Percentiles rank a stretch among this genome's conserved stretches.
These are phyloP conservation scores for Syrrhaptes paradoxus DNA, from an alignment of 2,113 vertebrate genomes.

Conservation along the genomic window DNA sequence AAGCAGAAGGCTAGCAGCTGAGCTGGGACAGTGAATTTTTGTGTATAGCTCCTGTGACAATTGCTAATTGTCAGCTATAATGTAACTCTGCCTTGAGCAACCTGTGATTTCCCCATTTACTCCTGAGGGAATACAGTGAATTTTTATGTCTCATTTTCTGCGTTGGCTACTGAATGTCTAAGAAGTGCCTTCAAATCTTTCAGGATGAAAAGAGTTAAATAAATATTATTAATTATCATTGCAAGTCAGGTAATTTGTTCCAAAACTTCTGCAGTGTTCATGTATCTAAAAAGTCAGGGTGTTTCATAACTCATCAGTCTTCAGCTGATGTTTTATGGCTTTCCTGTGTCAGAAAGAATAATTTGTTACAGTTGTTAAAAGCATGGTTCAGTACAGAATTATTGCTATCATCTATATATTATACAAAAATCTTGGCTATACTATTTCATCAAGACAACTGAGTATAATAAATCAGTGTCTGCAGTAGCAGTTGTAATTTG, in stretches of 20 bases:
- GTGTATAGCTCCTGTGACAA: neutral
- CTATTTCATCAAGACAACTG: neutral
- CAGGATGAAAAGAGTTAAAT: neutral
- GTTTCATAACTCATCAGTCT: constrained; percentile 38
- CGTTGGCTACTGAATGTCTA: neutral
- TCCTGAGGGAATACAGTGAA: neutral
- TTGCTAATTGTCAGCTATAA: neutral
- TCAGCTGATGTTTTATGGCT: constrained; percentile 6
- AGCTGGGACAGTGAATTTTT: neutral
- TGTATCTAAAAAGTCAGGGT: neutral
- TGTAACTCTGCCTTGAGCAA: neutral
- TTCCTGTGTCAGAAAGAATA: neutral
- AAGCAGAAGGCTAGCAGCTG: neutral
- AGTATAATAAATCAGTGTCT: neutral
- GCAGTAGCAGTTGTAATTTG: neutral
- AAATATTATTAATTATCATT: constrained; percentile 36
- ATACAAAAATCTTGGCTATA: neutral
- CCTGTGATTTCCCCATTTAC: neutral
- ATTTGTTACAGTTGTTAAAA: neutral
- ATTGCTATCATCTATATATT: neutral
- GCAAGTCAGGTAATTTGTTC: constrained; percentile 3
- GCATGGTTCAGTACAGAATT: neutral
- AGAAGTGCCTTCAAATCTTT: neutral
- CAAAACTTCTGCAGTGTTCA: neutral
- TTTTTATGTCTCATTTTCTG: neutral